Evolutionary conservation across 2,797 vertebrate species (phyloP).

Genomic region (Schizopygopsis pylzovi): DNA sequence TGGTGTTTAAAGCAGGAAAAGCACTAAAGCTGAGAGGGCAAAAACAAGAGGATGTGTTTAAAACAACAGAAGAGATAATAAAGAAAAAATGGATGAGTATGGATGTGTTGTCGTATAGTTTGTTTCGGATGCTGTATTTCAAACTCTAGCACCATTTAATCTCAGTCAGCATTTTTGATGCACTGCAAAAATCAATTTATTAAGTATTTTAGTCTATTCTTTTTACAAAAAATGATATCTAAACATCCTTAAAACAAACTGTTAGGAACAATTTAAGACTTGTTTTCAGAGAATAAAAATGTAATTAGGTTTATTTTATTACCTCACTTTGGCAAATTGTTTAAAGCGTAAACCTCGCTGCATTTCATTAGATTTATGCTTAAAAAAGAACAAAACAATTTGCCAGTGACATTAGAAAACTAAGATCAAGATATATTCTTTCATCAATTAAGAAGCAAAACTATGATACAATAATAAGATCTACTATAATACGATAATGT

Average conservation of each 20-base stretch:
- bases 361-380: neutral
- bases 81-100: neutral
- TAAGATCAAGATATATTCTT: neutral
- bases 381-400: neutral
- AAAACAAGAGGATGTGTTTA: slow-evolving; percentile 33
- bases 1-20: slow-evolving; percentile 48
- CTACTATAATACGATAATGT: neutral
- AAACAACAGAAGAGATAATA: slow-evolving; percentile 22
- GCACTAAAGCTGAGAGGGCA: slow-evolving; percentile 41
- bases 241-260: slow-evolving; percentile 16
- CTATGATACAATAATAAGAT: too few relatives aligned
- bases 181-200: neutral
- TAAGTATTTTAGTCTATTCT: neutral
- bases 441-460: neutral
- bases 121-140: slow-evolving; percentile 21
- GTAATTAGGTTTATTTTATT: slow-evolving; percentile 6
- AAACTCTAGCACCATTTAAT: neutral
- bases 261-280: neutral
- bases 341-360: neutral
- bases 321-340: neutral
- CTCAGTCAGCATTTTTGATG: neutral
- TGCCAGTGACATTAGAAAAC: neutral
- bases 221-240: neutral
- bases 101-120: slow-evolving; percentile 11
- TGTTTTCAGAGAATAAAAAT: neutral